Evolutionary conservation across 2,797 vertebrate species (phyloP).

Genomic region (Zalophus californianus): DNA sequence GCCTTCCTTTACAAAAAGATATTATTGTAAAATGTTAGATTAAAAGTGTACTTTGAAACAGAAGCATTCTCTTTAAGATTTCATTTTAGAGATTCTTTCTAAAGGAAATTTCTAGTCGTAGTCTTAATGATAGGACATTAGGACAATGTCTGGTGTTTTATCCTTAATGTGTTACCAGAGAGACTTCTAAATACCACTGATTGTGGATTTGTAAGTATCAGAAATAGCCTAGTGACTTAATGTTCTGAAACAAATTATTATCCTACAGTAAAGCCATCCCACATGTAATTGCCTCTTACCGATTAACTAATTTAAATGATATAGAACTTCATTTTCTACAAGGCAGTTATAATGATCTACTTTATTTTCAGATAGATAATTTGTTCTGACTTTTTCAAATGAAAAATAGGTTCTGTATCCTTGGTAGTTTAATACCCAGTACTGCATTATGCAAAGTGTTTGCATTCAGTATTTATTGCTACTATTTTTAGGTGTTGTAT

Average conservation of each 20-base stretch:
- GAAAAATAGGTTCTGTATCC: not conserved
- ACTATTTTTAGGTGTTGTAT: not conserved
- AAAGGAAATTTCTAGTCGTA: not conserved
- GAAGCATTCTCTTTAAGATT: not conserved
- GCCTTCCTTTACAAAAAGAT: not conserved
- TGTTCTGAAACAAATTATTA: not conserved
- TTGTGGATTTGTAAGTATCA: not conserved
- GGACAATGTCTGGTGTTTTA: not conserved
- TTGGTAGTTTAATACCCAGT: not conserved
- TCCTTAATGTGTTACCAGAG: not conserved
- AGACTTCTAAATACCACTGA: not conserved
- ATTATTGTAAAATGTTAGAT: not conserved
- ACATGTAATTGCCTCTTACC: not conserved
- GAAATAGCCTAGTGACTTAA: not conserved
- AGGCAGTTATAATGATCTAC: not conserved
- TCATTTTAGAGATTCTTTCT: slow-evolving; percentile 27
- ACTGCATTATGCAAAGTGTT: not conserved
- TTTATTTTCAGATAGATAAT: slow-evolving; percentile 17
- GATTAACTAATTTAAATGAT: not conserved
- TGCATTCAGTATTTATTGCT: not conserved
- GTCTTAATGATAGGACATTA: not conserved
- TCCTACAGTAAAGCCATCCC: not conserved
- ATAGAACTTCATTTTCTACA: not conserved
- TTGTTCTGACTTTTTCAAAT: slow-evolving; percentile 42
- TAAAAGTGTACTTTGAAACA: not conserved